Evolutionary conservation across 2,888 invertebrate species (phyloP), one percentile per base, ranked within the genome.

Genomic region (Tachina grossa): DNA sequence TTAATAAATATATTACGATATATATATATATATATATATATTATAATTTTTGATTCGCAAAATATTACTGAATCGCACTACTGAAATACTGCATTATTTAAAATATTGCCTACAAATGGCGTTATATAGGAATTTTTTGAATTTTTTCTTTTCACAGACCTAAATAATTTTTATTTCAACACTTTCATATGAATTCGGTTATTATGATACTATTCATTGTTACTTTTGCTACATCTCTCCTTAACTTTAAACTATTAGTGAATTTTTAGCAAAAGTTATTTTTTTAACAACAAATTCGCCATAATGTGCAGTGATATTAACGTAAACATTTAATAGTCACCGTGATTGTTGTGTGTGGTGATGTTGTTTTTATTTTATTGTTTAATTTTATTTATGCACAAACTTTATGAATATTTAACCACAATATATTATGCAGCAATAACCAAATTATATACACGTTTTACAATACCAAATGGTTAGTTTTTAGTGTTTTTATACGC

Each of bases 371-470:
- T 55, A 49, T 49, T 49, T 49, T 9, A 49, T 57, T 9, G 57
- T n/a, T 5, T 16, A 22, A 1, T 43, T 53, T 57, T 66, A 43
- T 79, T 75, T 31, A 51, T 51, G 39, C 61, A 43, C 14, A 71
- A 41, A 41, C 13, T 69, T 85, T 61, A 66, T 71, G 75, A 75
- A 65, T 75, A 79, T 71, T 85, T 72, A 49, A 83, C 82, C 82
- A 61, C 85, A 82, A 55, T 43, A 68, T 31, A 66, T 72, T 65
- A 47, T 71, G 10, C 51, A 41, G 9, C 75, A 71, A 82, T 43
- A 79, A 80, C 53, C 59, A 59, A 66, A 66, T 76, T 71, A 75
- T 76, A 75, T 14, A 79, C 82, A 75, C 51, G 16, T 43, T 77
- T 39, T 55, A 76, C 75, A 76, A 69, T 57, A 8, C 13, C 16